These are phyloP conservation scores for Aplysia californica DNA, from an alignment of 1,140 invertebrate genomes.

Conservation along the genomic window DNA sequence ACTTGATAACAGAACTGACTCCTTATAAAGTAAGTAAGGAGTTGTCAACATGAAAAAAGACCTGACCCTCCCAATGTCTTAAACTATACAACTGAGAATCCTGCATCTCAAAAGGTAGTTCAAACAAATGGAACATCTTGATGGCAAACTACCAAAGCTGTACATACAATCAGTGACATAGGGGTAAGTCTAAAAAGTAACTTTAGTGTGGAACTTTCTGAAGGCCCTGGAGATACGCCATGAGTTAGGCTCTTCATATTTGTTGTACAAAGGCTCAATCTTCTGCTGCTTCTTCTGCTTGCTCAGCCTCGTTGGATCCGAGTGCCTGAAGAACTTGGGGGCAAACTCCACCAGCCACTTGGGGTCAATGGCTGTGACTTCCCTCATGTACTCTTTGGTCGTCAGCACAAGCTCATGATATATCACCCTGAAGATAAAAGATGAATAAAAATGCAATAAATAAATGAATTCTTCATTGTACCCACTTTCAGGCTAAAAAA, in stretches of 20 bases:
- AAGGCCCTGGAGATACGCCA: constrained; percentile 94
- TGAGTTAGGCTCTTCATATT: constrained; percentile 99
- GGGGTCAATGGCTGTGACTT: constrained; percentile 98
- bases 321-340: constrained; percentile 98
- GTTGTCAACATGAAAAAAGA: too few relatives aligned
- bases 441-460: too few relatives aligned
- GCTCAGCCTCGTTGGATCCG: constrained; percentile 98
- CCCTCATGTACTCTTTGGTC: constrained; percentile 99
- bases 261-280: constrained; percentile 97
- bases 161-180: too few relatives aligned
- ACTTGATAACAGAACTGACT: too few relatives aligned
- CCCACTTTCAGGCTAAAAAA: too few relatives aligned
- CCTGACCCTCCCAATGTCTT: too few relatives aligned
- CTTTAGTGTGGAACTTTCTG: constrained; percentile 68
- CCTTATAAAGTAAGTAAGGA: too few relatives aligned
- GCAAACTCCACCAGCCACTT: constrained; percentile 99
- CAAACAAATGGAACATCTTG: too few relatives aligned
- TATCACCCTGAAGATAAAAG: constrained; percentile 80
- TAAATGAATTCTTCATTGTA: too few relatives aligned
- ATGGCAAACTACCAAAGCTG: too few relatives aligned
- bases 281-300: constrained; percentile 99
- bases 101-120: too few relatives aligned
- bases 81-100: too few relatives aligned
- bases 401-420: constrained; percentile 99
- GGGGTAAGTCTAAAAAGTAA: constrained; percentile 68